Conservation (phyloP, 1,140 invertebrate species). For the Procambarus clarkii region DNA sequence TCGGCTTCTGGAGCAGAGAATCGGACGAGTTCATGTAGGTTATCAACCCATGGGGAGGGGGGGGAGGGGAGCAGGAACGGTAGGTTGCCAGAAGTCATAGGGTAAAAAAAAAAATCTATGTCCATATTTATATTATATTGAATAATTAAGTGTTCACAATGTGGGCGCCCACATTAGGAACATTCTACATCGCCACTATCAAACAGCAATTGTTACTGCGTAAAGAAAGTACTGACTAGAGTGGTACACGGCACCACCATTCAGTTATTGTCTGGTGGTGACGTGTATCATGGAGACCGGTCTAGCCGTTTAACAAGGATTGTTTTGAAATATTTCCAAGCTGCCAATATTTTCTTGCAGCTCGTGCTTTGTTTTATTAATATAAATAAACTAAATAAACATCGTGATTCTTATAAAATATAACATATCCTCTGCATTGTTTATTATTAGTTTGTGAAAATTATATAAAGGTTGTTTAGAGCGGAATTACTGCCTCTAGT, state of each 20-base stretch:
- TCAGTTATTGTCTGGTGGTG: neutral
- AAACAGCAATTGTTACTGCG: too few relatives aligned
- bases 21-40: slow-evolving; percentile 49
- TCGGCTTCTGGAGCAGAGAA: neutral
- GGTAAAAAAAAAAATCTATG: neutral
- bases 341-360: neutral
- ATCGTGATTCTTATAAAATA: too few relatives aligned
- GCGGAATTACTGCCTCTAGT: neutral
- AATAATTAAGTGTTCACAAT: too few relatives aligned
- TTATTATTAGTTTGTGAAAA: neutral
- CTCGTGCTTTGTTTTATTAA: neutral
- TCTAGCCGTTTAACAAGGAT: neutral
- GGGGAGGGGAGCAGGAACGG: slow-evolving; percentile 10
- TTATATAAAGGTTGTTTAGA: neutral
- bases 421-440: neutral
- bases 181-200: too few relatives aligned
- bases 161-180: too few relatives aligned
- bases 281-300: slow-evolving; percentile 22
- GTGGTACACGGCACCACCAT: neutral
- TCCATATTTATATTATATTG: too few relatives aligned
- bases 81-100: slow-evolving; percentile 20
- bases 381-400: too few relatives aligned
- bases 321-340: neutral
- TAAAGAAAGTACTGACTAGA: neutral
- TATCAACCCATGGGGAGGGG: slow-evolving; percentile 54